Percentiles rank a stretch among this genome's conserved stretches.
Evolutionary conservation across 2,113 vertebrate species (phyloP).

Genomic region (Cathartes aura): DNA sequence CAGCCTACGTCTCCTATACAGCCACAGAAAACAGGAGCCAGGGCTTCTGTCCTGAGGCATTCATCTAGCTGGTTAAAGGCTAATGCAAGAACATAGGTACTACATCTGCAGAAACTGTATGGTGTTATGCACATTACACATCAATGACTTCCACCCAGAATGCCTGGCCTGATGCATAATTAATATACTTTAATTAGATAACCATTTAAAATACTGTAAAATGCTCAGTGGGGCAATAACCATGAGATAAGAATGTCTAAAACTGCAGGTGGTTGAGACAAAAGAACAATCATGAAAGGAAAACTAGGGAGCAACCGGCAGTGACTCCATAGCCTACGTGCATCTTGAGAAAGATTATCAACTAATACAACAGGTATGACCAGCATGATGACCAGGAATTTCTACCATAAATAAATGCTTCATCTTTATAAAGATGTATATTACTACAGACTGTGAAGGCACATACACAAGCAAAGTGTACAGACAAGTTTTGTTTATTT

Average conservation of each 20-base stretch:
- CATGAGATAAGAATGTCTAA: not conserved
- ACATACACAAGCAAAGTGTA: not conserved
- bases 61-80: not conserved
- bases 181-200: constrained; percentile 12
- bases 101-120: not conserved
- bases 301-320: not conserved
- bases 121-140: not conserved
- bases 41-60: not conserved
- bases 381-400: not conserved
- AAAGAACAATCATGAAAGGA: not conserved
- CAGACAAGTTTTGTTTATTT: not conserved
- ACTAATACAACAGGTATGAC: not conserved
- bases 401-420: not conserved
- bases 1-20: not conserved
- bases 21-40: not conserved
- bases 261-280: not conserved
- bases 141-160: not conserved
- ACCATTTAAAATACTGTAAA: not conserved
- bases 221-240: not conserved
- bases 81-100: not conserved
- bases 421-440: not conserved
- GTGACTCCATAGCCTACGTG: rapidly evolving
- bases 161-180: not conserved
- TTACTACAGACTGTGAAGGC: not conserved
- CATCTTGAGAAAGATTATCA: not conserved